Evolutionary conservation across 2,888 invertebrate species (phyloP).

Genomic region (Mermis nigrescens): DNA sequence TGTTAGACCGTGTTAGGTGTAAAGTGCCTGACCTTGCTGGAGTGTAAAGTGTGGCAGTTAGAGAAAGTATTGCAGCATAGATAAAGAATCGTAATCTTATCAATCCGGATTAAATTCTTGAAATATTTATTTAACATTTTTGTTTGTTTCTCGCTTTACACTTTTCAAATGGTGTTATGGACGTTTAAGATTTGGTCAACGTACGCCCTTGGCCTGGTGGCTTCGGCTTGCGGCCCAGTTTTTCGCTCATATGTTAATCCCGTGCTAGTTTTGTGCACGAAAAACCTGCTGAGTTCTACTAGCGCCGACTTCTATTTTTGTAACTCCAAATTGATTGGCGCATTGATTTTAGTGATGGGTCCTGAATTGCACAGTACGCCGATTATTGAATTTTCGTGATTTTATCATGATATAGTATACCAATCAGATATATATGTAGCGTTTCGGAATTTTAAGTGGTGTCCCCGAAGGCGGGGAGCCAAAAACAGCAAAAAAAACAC

Average conservation of each 20-base stretch:
- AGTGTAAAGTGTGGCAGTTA: no score
- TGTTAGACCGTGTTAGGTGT: no score
- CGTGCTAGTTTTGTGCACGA: slow-evolving; percentile 67
- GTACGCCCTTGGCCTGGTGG: slow-evolving; percentile 79
- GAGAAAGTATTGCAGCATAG: no score
- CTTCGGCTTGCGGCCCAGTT: slow-evolving; percentile 96
- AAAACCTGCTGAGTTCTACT: slow-evolving; percentile 40
- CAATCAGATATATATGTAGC: not conserved
- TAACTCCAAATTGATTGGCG: slow-evolving; percentile 70
- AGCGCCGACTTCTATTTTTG: slow-evolving; percentile 24
- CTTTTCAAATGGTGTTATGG: no score
- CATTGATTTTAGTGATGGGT: slow-evolving; percentile 88
- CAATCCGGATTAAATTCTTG: not conserved
- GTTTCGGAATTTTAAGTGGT: no score
- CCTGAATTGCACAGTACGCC: slow-evolving; percentile 70
- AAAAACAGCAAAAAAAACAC: no score
- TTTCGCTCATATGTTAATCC: slow-evolving; percentile 91
- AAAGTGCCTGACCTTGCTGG: no score
- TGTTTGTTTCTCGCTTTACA: not conserved
- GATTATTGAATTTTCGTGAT: not conserved
- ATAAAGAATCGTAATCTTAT: no score
- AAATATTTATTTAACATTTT: not conserved
- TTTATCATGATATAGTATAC: not conserved
- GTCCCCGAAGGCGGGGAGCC: no score
- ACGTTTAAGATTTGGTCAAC: slow-evolving; percentile 76